Evolutionary conservation across 2,888 invertebrate species (phyloP), one percentile per base, ranked within the genome.

Genomic region (Microctonus brassicae): DNA sequence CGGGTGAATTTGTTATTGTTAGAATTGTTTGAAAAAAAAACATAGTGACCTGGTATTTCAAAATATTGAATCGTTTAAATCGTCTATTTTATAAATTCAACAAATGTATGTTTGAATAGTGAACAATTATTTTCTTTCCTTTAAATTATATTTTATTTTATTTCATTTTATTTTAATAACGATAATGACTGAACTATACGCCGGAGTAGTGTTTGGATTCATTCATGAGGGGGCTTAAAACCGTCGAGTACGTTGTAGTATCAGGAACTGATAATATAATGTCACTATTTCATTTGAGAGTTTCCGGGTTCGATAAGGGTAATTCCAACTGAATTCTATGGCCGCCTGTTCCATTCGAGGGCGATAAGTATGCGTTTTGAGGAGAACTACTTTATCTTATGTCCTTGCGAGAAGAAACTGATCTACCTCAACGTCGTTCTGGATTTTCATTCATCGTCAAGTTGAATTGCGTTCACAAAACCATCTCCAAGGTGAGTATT

Each of bases 151-250:
- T 26, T 2, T 39, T 4, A 9, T 63, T 2, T 39, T 4, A 9
- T 52, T 7, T n/a, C 20, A 17, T 47, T 47, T 17, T 13, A 20
- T 64, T 42, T 17, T 13, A 52, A 17, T 47, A 4, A 47, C 17
- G 5, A 17, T 3, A 47, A 47, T n/a, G 3, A 17, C 17, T 13
- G n/a, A 33, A 58, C 17, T 24, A 13, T 20, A 22, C 5, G 39
- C n/a, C 42, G 9, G 52, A 53, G 36, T 24, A 61, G 4, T 42
- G 62, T 65, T 63, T 53, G 26, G 7, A 58, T 64, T 24, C 55
- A 39, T 60, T 66, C 33, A 33, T 58, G 76, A 77, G 77, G 76
- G 77, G 77, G 81, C 81, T 80, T 82, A 77, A 82, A 82, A 80
- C 77, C 78, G 75, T 71, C 70, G 76, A 66, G 74, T 70, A 79